Conservation (phyloP, 2,797 vertebrate species). For the Hephaestus fuliginosus region DNA sequence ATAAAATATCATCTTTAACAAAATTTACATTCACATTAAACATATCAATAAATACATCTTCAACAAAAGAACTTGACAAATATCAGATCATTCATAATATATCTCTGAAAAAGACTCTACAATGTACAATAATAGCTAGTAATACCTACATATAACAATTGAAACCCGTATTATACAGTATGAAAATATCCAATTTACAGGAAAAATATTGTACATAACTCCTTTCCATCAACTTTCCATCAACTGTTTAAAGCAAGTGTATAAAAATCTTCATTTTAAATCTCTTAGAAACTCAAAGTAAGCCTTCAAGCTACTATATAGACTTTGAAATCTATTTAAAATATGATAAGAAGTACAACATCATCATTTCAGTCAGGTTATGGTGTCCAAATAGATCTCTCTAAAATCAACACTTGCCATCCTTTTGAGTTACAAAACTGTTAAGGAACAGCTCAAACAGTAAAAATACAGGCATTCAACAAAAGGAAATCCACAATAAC, state of each 20-base stretch:
- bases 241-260: slow-evolving; percentile 71
- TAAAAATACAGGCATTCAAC: slow-evolving; percentile 76
- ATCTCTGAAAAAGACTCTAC: slow-evolving; percentile 79
- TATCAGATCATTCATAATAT: slow-evolving; percentile 81
- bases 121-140: slow-evolving; percentile 77
- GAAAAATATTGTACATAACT: slow-evolving; percentile 83
- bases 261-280: slow-evolving; percentile 79
- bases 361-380: slow-evolving; percentile 45
- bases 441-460: slow-evolving; percentile 59
- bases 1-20: slow-evolving; percentile 87
- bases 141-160: slow-evolving; percentile 82
- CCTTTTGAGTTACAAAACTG: slow-evolving; percentile 70
- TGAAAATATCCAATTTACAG: slow-evolving; percentile 88
- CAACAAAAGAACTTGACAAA: slow-evolving; percentile 83
- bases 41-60: slow-evolving; percentile 85
- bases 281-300: slow-evolving; percentile 69
- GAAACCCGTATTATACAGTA: slow-evolving; percentile 87
- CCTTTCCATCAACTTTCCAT: slow-evolving; percentile 58
- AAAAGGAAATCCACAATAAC: slow-evolving; percentile 61
- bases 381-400: slow-evolving; percentile 57
- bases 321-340: slow-evolving; percentile 61
- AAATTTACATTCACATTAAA: slow-evolving; percentile 89
- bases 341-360: slow-evolving; percentile 54
- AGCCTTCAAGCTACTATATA: slow-evolving; percentile 59
- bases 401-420: slow-evolving; percentile 60